Percentiles rank a stretch among this genome's conserved stretches.
Evolutionary conservation across 1,140 invertebrate species (phyloP).

Genomic region (Condylostylus longicornis): DNA sequence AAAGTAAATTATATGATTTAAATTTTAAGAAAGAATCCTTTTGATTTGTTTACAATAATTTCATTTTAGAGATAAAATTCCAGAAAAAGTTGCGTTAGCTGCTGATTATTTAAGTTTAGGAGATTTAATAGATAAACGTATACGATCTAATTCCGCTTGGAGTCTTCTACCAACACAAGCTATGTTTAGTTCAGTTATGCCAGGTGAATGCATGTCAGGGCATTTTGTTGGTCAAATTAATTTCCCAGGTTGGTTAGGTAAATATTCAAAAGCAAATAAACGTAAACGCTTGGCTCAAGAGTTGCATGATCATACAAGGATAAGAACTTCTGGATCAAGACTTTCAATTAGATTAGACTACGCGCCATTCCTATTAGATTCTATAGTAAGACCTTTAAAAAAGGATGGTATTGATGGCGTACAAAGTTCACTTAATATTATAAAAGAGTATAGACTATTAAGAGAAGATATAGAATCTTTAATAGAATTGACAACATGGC

Average conservation of each 20-base stretch:
- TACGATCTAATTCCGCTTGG: constrained; percentile 71
- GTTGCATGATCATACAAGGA: constrained; percentile 62
- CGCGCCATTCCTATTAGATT: constrained; percentile 49
- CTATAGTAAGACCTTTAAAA: constrained; percentile 58
- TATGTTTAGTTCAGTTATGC: constrained; percentile 79
- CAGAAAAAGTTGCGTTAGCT: constrained; percentile 57
- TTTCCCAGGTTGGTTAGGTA: constrained; percentile 92
- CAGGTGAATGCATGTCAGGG: constrained; percentile 72
- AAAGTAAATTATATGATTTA: constrained; percentile 34
- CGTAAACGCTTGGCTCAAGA: constrained; percentile 68
- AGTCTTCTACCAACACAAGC: constrained; percentile 81
- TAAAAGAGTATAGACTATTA: constrained; percentile 71
- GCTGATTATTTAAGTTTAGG: constrained; percentile 74
- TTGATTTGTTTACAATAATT: constrained; percentile 1
- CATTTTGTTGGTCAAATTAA: constrained; percentile 59
- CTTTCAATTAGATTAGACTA: constrained; percentile 73
- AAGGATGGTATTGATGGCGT: constrained; percentile 55
- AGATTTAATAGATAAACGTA: constrained; percentile 69
- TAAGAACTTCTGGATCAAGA: constrained; percentile 62
- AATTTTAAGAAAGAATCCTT: constrained; percentile 13
- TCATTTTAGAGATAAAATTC: constrained; percentile 34
- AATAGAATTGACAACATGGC: constrained; percentile 72
- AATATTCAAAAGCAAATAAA: constrained; percentile 76
- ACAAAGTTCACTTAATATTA: constrained; percentile 50
- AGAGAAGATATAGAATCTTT: constrained; percentile 84